These are phyloP conservation scores for Dicrurus megarhynchus DNA, from an alignment of 2,113 vertebrate species.

Conservation along the genomic window DNA sequence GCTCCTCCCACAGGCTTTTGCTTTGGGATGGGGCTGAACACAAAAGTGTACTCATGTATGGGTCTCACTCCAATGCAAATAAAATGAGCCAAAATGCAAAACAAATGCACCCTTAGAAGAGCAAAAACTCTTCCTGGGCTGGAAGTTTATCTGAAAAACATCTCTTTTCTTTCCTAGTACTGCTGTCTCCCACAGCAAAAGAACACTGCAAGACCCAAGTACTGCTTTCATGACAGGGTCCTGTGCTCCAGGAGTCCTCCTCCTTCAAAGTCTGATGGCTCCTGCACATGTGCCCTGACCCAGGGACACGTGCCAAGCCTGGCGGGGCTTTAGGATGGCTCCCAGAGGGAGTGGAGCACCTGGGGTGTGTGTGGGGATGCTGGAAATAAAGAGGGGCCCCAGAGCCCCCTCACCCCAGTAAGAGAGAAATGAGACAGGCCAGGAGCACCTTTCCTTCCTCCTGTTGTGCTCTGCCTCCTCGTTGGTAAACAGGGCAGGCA, in stretches of 20 bases:
- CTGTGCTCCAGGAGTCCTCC: neutral
- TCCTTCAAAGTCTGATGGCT: neutral
- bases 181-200: neutral
- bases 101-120: neutral
- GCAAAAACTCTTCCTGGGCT: neutral
- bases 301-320: neutral
- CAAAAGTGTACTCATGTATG: accelerated
- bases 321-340: neutral
- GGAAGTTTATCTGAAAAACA: neutral
- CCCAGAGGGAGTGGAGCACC: neutral
- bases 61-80: neutral
- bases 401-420: neutral
- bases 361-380: accelerated
- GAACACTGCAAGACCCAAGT: neutral
- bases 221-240: neutral
- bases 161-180: neutral
- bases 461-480: neutral
- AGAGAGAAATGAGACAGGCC: neutral
- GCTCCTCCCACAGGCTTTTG: neutral
- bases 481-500: neutral
- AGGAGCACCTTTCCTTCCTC: neutral
- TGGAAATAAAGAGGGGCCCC: accelerated
- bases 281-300: neutral
- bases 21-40: neutral
- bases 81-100: neutral